Base-by-base conservation (phyloP, 2,888 invertebrate species). In the Eupithecia abbreviata region DNA sequence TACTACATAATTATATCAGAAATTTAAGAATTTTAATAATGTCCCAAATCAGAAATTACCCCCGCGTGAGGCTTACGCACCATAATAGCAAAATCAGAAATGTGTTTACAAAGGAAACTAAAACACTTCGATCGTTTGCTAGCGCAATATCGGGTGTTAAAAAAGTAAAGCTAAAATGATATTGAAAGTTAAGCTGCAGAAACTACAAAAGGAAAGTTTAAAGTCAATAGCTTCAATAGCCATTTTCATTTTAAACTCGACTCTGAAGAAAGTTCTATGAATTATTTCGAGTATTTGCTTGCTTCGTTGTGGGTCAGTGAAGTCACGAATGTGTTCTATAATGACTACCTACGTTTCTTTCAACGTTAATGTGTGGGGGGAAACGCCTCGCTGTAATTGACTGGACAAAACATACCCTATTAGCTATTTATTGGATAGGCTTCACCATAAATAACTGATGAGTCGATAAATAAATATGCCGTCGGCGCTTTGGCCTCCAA, bases 311-410 rank as follows among this genome's bases (percentile, higher is more conserved):
- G n/a, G 62, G 18, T 30, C 62, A 30, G 62, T 2, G 42, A 75
- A 81, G 77, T 83, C 83, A 84, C 80, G 81, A 82, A 82, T 72
- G 72, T 75, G 73, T 77, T 78, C 72, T 79, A 81, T 80, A 80
- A 82, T 83, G 73, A 71, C 72, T 43, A 13, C 69, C 41, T 15
- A 18, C 13, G 71, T 75, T 78, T 71, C 70, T 75, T 78, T 62
- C 58, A 73, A 75, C 66, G 71, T 68, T 66, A 74, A 67, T 73
- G 58, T 73, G 58, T 47, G 77, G 69, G 73, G 41, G 67, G 76
- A 45, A 58, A 75, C 72, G 49, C 71, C 69, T 77, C 67, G 62
- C 62, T 65, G 18, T 74, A 74, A 75, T 73, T 47, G 69, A 75
- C 73, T 68, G 62, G 74, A 73, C 55, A 72, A 74, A 71, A 75